phyloP scores from a whole-genome alignment of 1,140 invertebrate genomes.

The Lasaia peninsularis region DNA sequence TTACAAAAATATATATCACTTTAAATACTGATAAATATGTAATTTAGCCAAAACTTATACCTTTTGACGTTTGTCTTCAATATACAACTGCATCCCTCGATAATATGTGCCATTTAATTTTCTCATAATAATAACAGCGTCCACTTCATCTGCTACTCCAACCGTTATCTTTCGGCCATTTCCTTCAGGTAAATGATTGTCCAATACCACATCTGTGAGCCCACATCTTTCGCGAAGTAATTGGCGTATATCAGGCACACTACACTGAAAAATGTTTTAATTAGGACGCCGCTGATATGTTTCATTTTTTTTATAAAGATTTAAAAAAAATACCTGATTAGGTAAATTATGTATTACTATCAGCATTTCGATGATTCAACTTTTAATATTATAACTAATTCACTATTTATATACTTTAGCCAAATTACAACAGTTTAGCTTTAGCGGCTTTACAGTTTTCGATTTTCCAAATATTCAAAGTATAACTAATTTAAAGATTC shows the following conservation, averaged over 20 bases:
- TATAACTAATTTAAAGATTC: too few relatives aligned
- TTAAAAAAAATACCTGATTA: neutral
- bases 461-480: too few relatives aligned
- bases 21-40: too few relatives aligned
- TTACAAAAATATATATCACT: too few relatives aligned
- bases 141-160: neutral
- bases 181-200: neutral
- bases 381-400: neutral
- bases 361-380: neutral
- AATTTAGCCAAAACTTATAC: neutral
- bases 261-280: neutral
- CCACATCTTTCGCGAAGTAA: neutral
- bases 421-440: too few relatives aligned
- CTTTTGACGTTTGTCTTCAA: slow-evolving; percentile 3
- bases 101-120: slow-evolving; percentile 2
- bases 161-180: neutral
- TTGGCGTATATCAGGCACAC: neutral
- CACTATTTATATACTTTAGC: too few relatives aligned
- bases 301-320: neutral
- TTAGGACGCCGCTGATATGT: too few relatives aligned
- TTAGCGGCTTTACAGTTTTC: too few relatives aligned
- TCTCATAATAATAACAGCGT: neutral
- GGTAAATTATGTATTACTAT: neutral
- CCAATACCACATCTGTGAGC: neutral
- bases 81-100: neutral